phyloP scores from a whole-genome alignment of 2,797 vertebrate genomes.

The Glossophaga mutica region DNA sequence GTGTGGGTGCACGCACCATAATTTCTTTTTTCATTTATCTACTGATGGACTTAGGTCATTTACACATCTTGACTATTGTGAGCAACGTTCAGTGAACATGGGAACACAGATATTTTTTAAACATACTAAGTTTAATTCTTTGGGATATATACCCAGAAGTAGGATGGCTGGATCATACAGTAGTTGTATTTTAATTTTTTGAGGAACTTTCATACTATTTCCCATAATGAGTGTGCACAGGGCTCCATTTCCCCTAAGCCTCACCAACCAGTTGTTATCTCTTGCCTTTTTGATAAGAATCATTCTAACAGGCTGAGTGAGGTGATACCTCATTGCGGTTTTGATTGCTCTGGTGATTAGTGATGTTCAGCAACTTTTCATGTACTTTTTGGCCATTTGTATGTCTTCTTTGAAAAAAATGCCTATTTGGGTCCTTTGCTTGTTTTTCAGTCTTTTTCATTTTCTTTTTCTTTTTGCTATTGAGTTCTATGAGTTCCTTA shows the following conservation, averaged over 20 bases:
- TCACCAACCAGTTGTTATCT: neutral
- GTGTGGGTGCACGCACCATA: neutral
- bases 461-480: neutral
- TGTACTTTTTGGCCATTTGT: neutral
- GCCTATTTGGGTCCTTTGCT: neutral
- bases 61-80: neutral
- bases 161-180: neutral
- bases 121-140: neutral
- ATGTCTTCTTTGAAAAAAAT: neutral
- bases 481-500: neutral
- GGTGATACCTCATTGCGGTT: neutral
- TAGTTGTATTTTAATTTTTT: neutral
- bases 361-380: neutral
- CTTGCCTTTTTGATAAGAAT: neutral
- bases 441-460: neutral
- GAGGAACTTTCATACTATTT: neutral
- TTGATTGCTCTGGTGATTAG: neutral
- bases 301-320: neutral
- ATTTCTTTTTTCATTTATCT: neutral
- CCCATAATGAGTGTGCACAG: neutral
- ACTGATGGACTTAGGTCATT: neutral
- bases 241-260: neutral
- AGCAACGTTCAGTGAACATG: neutral
- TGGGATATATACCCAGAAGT: neutral
- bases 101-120: neutral